Percentiles rank a stretch among this genome's conserved stretches.
These are phyloP conservation scores for Psophia crepitans DNA, from an alignment of 2,113 vertebrate species.

Conservation along the genomic window DNA sequence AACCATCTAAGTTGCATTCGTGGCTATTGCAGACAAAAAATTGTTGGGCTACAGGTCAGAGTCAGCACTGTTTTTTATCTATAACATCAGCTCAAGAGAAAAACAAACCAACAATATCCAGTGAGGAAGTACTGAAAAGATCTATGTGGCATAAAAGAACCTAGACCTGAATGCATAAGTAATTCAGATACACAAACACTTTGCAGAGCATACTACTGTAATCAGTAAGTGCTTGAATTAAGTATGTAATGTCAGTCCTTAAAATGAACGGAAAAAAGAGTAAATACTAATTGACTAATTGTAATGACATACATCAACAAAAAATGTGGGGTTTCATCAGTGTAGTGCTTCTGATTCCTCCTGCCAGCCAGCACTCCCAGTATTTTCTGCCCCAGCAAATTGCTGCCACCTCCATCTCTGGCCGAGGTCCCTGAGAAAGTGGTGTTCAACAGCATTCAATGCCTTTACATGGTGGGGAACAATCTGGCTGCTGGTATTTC, in stretches of 20 bases:
- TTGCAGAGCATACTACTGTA: not conserved
- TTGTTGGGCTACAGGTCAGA: not conserved
- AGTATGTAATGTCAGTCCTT: not conserved
- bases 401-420: not conserved
- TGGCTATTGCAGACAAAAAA: not conserved
- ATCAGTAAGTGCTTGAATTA: not conserved
- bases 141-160: not conserved
- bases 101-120: not conserved
- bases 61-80: not conserved
- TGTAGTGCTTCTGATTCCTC: not conserved
- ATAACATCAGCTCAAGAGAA: not conserved
- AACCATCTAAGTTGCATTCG: constrained; percentile 34
- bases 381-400: not conserved
- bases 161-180: not conserved
- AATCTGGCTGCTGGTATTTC: not conserved
- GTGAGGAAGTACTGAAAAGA: not conserved
- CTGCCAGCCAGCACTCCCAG: not conserved
- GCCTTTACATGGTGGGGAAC: not conserved
- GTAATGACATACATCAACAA: not conserved
- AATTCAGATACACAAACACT: not conserved
- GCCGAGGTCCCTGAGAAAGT: not conserved
- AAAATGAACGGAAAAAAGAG: fast-evolving
- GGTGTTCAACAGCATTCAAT: not conserved
- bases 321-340: not conserved
- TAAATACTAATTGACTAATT: not conserved